phyloP scores from a whole-genome alignment of 1,140 invertebrate species.

The Drosophila paulistorum region DNA sequence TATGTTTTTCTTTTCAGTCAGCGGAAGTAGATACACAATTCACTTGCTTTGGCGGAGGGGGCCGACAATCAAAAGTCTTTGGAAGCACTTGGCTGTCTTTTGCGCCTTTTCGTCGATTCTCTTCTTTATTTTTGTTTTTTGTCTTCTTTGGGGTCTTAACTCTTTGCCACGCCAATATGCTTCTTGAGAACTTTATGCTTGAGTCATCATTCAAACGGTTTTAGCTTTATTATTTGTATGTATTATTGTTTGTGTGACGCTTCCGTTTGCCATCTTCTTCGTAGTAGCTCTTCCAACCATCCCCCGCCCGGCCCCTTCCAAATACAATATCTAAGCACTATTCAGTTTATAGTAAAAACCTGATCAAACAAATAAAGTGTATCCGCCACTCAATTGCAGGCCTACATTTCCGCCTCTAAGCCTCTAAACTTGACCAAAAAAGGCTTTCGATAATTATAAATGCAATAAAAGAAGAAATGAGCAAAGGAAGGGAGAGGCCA shows the following conservation, averaged over 20 bases:
- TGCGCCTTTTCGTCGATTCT: background rate
- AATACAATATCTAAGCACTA: background rate
- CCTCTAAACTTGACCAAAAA: slow-evolving; percentile 52
- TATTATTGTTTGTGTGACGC: slow-evolving; percentile 34
- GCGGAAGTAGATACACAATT: slow-evolving; percentile 64
- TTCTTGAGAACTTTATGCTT: slow-evolving; percentile 67
- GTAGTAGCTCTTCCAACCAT: background rate
- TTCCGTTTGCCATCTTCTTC: slow-evolving; percentile 40
- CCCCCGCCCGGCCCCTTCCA: background rate
- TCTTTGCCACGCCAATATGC: slow-evolving; percentile 39
- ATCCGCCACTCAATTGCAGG: slow-evolving; percentile 29
- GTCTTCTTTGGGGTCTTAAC: background rate
- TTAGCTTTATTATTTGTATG: slow-evolving; percentile 20
- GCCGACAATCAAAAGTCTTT: slow-evolving; percentile 50
- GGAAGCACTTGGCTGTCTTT: slow-evolving; percentile 16
- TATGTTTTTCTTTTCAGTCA: slow-evolving; percentile 9
- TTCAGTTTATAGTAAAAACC: slow-evolving; percentile 1
- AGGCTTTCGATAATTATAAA: slow-evolving; percentile 67
- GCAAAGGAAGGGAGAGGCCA: background rate
- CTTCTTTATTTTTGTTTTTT: background rate
- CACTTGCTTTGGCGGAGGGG: slow-evolving; percentile 34
- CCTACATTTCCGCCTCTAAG: slow-evolving; percentile 56
- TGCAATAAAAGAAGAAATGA: slow-evolving; percentile 21
- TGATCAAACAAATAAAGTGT: slow-evolving; percentile 7
- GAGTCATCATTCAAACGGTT: slow-evolving; percentile 53